Base-by-base conservation (phyloP, 2,888 invertebrate genomes). In the Cephus pygmeus region DNA sequence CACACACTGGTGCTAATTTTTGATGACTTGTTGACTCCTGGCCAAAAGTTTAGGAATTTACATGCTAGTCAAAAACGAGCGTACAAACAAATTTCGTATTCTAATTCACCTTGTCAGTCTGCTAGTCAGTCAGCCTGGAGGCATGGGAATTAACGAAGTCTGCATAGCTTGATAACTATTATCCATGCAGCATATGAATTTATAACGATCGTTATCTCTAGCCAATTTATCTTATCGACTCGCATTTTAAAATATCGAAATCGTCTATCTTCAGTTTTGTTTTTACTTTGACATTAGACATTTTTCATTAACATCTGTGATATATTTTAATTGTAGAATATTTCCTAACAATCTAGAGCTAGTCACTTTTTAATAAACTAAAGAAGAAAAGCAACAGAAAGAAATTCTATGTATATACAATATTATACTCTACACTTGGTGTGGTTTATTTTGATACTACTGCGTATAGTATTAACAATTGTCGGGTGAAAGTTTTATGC, bases 401-500 rank as follows among this genome's bases (percentile, higher is more conserved):
- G 56, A 56, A 86, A 79, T 87, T 88, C 84, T 82, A 83, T 87
- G 89, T 90, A 90, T 84, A 90, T 89, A 90, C 76, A 84, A 90
- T 87, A 89, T 84, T 90, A 88, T 90, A 87, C 85, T 90, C 88
- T 90, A 89, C 88, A 89, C 88, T 90, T 82, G 88, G 88, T 90
- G 89, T 88, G 89, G 88, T 90, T 90, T 90, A 90, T 90, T 90
- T 90, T 90, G 90, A 90, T 90, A 90, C 90, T 89, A 89, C 56
- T 82, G 35, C 36, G 33, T 71, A 31, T 71, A 71, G 71, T 34
- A 34, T 71, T 69, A 71, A 71, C 71, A 9, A 71, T 71, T 71
- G 71, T 71, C 71, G 71, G 71, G 33, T 71, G 31, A 71, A 71
- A 71, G 31, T 71, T 34, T 71, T 34, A 71, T 71, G 71, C 71